phyloP scores from a whole-genome alignment of 2,113 vertebrate species.

The Crotalus horridus region DNA sequence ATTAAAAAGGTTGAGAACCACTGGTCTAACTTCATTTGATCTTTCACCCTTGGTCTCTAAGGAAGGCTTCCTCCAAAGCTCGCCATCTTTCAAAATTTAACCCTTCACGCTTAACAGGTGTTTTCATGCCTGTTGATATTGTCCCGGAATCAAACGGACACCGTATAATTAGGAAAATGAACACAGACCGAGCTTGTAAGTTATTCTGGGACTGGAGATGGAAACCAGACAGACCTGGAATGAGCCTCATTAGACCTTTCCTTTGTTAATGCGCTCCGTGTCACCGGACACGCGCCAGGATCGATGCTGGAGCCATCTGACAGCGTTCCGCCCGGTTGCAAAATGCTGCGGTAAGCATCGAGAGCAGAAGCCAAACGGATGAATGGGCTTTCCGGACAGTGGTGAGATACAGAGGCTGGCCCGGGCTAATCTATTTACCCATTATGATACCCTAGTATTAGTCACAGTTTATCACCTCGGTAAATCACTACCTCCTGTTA shows the following conservation, averaged over 20 bases:
- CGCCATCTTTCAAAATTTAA: background rate
- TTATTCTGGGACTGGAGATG: background rate
- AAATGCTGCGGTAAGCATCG: conserved; percentile 49
- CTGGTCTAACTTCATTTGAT: background rate
- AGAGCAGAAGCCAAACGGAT: background rate
- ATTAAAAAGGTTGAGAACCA: too few species aligned
- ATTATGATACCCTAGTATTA: conserved; percentile 92
- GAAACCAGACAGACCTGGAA: background rate
- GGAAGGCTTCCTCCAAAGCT: background rate
- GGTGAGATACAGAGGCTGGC: conserved; percentile 61
- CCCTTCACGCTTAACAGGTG: background rate
- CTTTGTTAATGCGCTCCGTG: conserved; percentile 17
- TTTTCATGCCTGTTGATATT: accelerated
- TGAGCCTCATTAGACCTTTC: background rate
- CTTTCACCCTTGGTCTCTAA: background rate
- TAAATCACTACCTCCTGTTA: conserved; percentile 85
- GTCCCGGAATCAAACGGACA: background rate
- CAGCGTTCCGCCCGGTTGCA: background rate
- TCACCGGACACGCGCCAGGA: background rate
- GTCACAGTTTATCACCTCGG: conserved; percentile 83
- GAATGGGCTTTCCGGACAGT: conserved; percentile 51
- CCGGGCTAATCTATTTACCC: conserved; percentile 66
- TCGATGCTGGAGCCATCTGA: background rate
- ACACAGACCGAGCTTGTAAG: accelerated
- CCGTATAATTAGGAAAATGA: background rate